Conservation (phyloP, 2,113 vertebrate species). For the Chaetops frenatus region DNA sequence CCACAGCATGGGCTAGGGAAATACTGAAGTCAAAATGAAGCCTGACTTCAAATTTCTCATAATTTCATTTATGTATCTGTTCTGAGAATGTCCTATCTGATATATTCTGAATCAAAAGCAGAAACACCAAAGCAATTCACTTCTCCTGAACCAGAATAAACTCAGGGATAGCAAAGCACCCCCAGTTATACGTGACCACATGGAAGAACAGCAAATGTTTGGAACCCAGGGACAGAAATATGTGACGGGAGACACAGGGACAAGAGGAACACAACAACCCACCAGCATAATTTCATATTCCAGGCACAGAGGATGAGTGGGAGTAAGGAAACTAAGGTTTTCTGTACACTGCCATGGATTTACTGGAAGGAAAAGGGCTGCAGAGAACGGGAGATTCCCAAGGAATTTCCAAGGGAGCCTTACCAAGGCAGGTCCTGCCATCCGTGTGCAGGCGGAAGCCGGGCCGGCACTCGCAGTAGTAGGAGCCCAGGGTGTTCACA, state of each 20-base stretch:
- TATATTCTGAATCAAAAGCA: neutral
- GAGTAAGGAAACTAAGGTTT: rapidly evolving
- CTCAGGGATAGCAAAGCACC: neutral
- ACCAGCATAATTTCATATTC: rapidly evolving
- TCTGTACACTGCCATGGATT: rapidly evolving
- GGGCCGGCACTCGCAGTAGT: constrained; percentile 83
- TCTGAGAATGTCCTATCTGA: neutral
- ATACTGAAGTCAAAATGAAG: neutral
- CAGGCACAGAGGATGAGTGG: rapidly evolving
- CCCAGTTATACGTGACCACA: rapidly evolving
- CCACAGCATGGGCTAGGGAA: neutral
- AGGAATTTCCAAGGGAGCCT: neutral
- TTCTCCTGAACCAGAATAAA: neutral
- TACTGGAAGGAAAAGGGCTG: neutral
- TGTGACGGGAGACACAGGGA: neutral
- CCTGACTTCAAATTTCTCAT: neutral
- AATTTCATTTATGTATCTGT: neutral
- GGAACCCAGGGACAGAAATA: neutral
- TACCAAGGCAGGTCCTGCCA: constrained; percentile 88
- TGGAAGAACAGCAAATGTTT: rapidly evolving
- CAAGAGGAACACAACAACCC: neutral
- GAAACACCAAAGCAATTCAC: neutral
- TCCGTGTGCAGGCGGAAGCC: constrained; percentile 88
- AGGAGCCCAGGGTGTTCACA: constrained; percentile 87
- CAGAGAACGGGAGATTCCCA: rapidly evolving